A percentile compares a stretch with the other conserved stretches of the same genome.
phyloP scores from a whole-genome alignment of 2,888 invertebrate species.

The Eurytoma adleriae region DNA sequence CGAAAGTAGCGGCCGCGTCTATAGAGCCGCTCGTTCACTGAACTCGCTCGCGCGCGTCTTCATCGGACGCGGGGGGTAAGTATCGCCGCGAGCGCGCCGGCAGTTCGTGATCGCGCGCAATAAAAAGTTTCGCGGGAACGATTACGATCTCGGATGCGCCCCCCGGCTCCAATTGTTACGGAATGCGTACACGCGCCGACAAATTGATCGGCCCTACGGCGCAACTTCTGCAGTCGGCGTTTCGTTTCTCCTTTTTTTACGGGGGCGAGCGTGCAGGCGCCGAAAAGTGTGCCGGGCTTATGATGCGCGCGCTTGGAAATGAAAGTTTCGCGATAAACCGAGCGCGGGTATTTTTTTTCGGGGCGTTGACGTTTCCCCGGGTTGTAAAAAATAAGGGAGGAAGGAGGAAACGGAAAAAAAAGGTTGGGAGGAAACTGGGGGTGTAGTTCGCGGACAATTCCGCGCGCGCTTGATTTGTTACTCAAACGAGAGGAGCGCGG shows the following conservation, averaged over 20 bases:
- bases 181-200: conserved; percentile 11
- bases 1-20: conserved; percentile 32
- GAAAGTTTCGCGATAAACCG: conserved; percentile 46
- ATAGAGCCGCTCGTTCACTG: conserved; percentile 44
- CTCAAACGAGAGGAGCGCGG: conserved; percentile 15
- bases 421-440: not conserved
- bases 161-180: conserved; percentile 23
- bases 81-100: conserved; percentile 45
- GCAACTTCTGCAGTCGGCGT: not conserved
- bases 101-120: conserved; percentile 70
- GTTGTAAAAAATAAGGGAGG: conserved; percentile 8
- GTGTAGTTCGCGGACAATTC: conserved; percentile 26
- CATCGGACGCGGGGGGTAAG: not conserved
- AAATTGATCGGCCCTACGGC: conserved; percentile 23
- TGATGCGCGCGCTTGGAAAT: not conserved
- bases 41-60: conserved; percentile 42
- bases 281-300: conserved; percentile 14
- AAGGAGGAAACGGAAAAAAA: conserved; percentile 7
- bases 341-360: not conserved
- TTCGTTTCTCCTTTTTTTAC: conserved; percentile 20
- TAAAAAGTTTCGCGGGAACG: conserved; percentile 66
- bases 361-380: conserved; percentile 4
- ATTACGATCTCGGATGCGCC: conserved; percentile 43
- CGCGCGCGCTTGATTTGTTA: conserved; percentile 41
- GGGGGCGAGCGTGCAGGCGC: not conserved